These are phyloP conservation scores for Tachystola acroxantha DNA, from an alignment of 2,888 invertebrate species.

Conservation along the genomic window DNA sequence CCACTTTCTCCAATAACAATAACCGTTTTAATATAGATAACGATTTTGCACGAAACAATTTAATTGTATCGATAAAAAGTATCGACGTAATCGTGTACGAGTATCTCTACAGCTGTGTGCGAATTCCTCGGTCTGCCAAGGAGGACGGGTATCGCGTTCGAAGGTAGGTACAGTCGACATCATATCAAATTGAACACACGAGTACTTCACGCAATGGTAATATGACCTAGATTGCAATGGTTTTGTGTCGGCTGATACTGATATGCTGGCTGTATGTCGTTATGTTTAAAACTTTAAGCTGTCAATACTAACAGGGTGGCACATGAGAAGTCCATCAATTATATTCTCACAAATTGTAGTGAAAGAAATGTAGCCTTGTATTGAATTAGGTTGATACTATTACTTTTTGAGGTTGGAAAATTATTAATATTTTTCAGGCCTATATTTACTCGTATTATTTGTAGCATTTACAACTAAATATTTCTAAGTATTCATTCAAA, in stretches of 20 bases:
- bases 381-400: too few relatives aligned
- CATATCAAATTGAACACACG: too few relatives aligned
- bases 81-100: not conserved
- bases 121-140: constrained; percentile 45
- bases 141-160: constrained; percentile 35
- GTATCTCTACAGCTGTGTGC: constrained; percentile 19
- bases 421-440: too few relatives aligned
- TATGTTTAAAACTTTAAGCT: not conserved
- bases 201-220: too few relatives aligned
- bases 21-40: not conserved
- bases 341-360: not conserved
- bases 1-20: not conserved
- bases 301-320: not conserved
- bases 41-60: not conserved
- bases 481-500: too few relatives aligned
- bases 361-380: too few relatives aligned
- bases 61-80: not conserved
- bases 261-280: too few relatives aligned
- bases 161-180: not conserved
- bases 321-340: not conserved
- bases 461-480: too few relatives aligned
- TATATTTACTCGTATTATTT: too few relatives aligned
- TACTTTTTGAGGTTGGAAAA: too few relatives aligned
- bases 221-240: too few relatives aligned
- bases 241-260: too few relatives aligned